Base-by-base conservation (phyloP, 2,113 vertebrate genomes). In the Phocoena phocoena region DNA sequence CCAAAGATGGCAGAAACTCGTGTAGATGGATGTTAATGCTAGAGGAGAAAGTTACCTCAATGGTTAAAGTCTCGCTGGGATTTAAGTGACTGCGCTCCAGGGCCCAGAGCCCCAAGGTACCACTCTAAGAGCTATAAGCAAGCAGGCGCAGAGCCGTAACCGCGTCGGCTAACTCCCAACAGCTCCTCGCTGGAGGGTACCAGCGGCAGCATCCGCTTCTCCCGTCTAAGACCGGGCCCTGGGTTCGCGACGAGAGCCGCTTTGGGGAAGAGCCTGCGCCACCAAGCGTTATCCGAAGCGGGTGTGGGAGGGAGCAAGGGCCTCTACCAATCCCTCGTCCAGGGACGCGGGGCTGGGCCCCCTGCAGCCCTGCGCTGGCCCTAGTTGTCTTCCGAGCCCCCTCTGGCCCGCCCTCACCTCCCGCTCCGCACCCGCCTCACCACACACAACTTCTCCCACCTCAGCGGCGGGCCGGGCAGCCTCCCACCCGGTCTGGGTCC, bases 341-440 rank as follows among this genome's bases (percentile, higher is more conserved):
- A 41, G 14, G 50, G 38, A 53, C 8, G 6, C n/a, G 3, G 50
- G 44, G 33, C 44, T 13, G 8, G 1, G 94, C 44, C 13, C 9
- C 21, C 6, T 5, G 63, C 41, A 60, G 70, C 38, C 36, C 44
- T 79, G 25, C 20, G 36, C 31, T 13, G 58, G 44, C 63, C 33
- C 1, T 2, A 33, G 38, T 21, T 20, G 60, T 13, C 41, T 36
- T 17, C 80, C 0, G 5, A 53, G 17, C 5, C 12, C 6, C 14
- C 13, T 33, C 7, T 1, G 55, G 31, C 18, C 15, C 28, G 3
- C 71, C n/a, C 0, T 28, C 44, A 17, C 41, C 12, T 71, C 33
- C 36, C 1, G 4, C 65, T 4, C 88, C 0, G 73, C 41, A 50
- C 76, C 31, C 0, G 28, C 38, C 41, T 0, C 36, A 6, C 68